A percentile compares a stretch with the other conserved stretches of the same genome.
phyloP scores from a whole-genome alignment of 2,888 invertebrate genomes.

The Acleris sparsana region DNA sequence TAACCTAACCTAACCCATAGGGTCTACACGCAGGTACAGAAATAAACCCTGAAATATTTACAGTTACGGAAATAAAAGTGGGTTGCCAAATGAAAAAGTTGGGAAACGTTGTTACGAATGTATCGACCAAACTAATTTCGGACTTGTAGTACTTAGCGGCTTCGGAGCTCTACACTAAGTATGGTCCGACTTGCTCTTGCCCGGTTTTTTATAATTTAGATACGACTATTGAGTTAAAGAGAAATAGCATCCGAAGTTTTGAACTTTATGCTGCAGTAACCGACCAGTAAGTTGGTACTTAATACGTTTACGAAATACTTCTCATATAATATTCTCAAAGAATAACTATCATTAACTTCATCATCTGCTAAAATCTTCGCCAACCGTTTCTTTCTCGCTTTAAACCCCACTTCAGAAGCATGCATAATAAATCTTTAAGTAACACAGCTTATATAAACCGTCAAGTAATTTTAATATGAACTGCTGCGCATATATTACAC shows the following conservation, averaged over 20 bases:
- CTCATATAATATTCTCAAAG: slow-evolving; percentile 23
- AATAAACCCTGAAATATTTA: no score
- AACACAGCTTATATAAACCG: slow-evolving; percentile 15
- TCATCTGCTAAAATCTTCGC: slow-evolving; percentile 36
- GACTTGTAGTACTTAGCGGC: no score
- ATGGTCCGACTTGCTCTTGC: no score
- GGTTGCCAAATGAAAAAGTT: no score
- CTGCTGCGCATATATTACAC: neutral
- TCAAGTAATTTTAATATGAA: neutral
- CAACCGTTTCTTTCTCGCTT: slow-evolving; percentile 34
- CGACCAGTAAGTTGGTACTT: neutral
- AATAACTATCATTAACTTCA: slow-evolving; percentile 34
- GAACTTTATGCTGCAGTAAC: neutral
- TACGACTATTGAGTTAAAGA: no score
- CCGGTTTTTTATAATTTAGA: no score
- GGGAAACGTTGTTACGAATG: no score
- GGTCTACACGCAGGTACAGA: no score
- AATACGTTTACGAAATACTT: neutral
- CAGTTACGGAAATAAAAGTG: no score
- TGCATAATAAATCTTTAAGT: slow-evolving; percentile 33
- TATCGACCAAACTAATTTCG: no score
- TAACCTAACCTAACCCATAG: no score
- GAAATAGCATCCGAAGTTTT: neutral
- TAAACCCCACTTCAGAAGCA: slow-evolving; percentile 33
- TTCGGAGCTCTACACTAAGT: no score